Evolutionary conservation across 2,113 vertebrate species (phyloP).

Genomic region (Pachypanchax playfairii): DNA sequence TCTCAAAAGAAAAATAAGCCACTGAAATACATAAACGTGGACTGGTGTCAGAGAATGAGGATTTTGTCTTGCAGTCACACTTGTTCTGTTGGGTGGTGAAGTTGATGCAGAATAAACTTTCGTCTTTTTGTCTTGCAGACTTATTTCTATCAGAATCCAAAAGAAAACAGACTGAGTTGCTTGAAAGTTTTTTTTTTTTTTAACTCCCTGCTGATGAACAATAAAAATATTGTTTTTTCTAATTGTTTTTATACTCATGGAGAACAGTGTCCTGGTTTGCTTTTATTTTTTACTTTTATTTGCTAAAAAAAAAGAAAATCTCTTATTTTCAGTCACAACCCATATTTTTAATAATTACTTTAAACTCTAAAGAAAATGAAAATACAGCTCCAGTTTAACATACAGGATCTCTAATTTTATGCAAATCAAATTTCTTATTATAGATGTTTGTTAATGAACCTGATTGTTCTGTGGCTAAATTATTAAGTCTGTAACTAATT

Average conservation of each 20-base stretch:
- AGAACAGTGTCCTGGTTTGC: too few relatives aligned
- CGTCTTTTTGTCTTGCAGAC: slow-evolving; percentile 28
- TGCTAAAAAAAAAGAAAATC: too few relatives aligned
- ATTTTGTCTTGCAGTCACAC: slow-evolving; percentile 41
- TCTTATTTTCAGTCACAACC: not conserved
- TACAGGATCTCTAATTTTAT: not conserved
- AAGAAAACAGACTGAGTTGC: too few relatives aligned
- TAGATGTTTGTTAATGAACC: not conserved
- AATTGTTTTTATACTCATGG: too few relatives aligned
- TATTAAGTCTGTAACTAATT: not conserved
- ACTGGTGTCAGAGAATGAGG: slow-evolving; percentile 2
- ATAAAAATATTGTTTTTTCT: too few relatives aligned
- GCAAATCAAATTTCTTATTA: not conserved
- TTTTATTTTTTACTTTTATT: too few relatives aligned
- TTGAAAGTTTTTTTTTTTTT: not conserved
- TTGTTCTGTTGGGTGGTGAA: slow-evolving; percentile 27
- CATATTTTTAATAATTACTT: too few relatives aligned
- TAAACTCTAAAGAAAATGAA: not conserved
- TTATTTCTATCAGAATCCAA: not conserved
- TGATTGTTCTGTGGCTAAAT: not conserved
- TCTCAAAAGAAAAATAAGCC: slow-evolving; percentile 38
- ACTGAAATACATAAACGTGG: slow-evolving; percentile 34
- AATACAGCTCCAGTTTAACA: too few relatives aligned
- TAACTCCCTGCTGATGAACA: too few relatives aligned
- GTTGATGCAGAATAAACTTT: slow-evolving; percentile 28